These are phyloP conservation scores for Tiliacea aurago DNA, from an alignment of 2,888 invertebrate genomes.

Conservation along the genomic window DNA sequence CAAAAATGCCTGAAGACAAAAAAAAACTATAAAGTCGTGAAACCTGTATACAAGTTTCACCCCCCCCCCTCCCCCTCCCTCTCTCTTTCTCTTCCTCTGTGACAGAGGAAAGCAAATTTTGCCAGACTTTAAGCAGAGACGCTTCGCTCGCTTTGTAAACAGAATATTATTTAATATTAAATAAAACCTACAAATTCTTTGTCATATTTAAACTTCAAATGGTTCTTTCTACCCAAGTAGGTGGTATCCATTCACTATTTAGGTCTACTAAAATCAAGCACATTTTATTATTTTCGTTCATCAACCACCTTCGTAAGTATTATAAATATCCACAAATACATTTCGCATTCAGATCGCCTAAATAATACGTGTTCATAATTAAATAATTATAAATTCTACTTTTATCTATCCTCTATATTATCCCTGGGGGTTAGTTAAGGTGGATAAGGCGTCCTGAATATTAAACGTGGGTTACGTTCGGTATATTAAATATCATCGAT, in stretches of 20 bases:
- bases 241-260: not conserved
- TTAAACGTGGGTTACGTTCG: slow-evolving; percentile 38
- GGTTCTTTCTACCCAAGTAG: too few species aligned
- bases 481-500: slow-evolving; percentile 47
- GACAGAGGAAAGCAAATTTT: too few species aligned
- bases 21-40: too few species aligned
- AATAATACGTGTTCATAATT: slow-evolving; percentile 53
- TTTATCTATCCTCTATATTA: slow-evolving; percentile 52
- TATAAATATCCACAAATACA: not conserved
- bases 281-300: not conserved
- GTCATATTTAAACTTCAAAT: not conserved
- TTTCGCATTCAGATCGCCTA: slow-evolving; percentile 39
- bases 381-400: slow-evolving; percentile 55
- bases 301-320: not conserved
- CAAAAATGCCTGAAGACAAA: too few species aligned
- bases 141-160: too few species aligned
- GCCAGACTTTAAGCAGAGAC: too few species aligned
- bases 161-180: too few species aligned
- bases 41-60: too few species aligned
- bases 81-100: too few species aligned
- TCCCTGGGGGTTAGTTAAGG: slow-evolving; percentile 32
- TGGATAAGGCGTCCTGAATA: slow-evolving; percentile 35
- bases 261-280: not conserved
- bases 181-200: not conserved
- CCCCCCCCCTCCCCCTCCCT: too few species aligned